These are phyloP conservation scores for Xylocopa sonorina DNA, from an alignment of 1,140 invertebrate genomes.

Conservation along the genomic window DNA sequence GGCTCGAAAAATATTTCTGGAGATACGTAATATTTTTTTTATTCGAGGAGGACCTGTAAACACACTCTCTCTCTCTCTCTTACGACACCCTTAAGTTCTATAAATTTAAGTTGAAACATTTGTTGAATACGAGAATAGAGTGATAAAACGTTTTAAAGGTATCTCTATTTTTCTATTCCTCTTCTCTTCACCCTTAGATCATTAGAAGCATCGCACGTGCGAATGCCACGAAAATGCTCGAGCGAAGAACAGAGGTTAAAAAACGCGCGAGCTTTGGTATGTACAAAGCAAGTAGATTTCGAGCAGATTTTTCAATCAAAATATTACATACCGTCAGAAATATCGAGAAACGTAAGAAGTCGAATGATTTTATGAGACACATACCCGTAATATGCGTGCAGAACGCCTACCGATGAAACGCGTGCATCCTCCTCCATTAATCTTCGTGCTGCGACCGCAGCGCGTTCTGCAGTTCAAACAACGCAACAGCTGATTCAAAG, in stretches of 20 bases:
- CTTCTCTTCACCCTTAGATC: neutral
- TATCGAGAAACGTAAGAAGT: neutral
- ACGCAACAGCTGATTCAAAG: neutral
- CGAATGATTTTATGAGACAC: neutral
- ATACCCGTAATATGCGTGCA: constrained; percentile 14
- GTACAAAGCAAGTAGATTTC: neutral
- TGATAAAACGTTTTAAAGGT: neutral
- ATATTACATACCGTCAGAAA: constrained; percentile 25
- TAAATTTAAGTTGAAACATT: neutral
- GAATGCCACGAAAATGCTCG: neutral
- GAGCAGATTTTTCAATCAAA: neutral
- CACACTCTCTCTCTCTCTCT: too few relatives aligned
- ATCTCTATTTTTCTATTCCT: neutral
- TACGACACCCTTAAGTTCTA: neutral
- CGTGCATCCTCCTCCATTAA: neutral
- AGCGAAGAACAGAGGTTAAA: too few relatives aligned
- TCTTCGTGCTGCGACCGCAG: neutral
- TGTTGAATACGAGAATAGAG: neutral
- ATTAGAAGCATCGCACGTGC: neutral
- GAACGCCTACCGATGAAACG: neutral
- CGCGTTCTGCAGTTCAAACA: neutral
- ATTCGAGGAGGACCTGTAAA: neutral
- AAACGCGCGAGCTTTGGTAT: neutral
- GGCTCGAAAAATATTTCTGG: neutral
- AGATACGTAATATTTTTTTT: constrained; percentile 8